Evolutionary conservation across 1,140 invertebrate genomes (phyloP), one percentile per base, ranked within the genome.

Genomic region (Trichonephila clavata): DNA sequence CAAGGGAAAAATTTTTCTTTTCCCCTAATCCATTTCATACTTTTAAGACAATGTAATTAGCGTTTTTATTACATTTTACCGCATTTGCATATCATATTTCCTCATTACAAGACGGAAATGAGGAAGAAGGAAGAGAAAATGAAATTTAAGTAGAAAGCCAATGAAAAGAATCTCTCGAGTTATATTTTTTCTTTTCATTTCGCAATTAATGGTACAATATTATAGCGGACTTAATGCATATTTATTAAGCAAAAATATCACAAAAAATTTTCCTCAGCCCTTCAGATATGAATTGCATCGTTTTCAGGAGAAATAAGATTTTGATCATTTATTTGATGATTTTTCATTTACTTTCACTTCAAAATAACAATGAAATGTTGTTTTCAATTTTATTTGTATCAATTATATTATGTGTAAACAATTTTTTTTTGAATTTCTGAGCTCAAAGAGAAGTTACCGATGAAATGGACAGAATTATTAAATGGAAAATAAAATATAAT

Each of bases 31-130:
- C 86, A 88, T 65, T 68, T 68, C 63, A 88, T 88, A 43, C 81
- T 50, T 68, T 68, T 88, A 88, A 88, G 86, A 88, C 86, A 88
- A 43, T 50, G 86, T 88, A 88, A 88, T 88, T 88, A 88, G 50
- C 86, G 59, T 88, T 88, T 88, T 88, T 88, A 88, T 88, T 88
- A 50, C 86, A 32, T 63, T 68, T 57, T 32, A n/a, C 20, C 18
- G 13, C 86, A 88, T 88, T 88, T 88, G 86, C 86, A 88, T 88
- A 88, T 71, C 86, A 71, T 13, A 20, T 27, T 68, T 21, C 43
- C 21, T 68, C 61, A 68, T 57, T 86, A 83, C 39, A 57, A 24
- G 43, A 24, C 57, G 20, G 20, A 39, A 39, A 39, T 39, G 32
- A 39, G 32, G 32, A 39, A 39, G 32, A 39, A 5, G 43, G 8